Base-by-base conservation (phyloP, 1,140 invertebrate species). In the Rhagoletis zephyria region DNA sequence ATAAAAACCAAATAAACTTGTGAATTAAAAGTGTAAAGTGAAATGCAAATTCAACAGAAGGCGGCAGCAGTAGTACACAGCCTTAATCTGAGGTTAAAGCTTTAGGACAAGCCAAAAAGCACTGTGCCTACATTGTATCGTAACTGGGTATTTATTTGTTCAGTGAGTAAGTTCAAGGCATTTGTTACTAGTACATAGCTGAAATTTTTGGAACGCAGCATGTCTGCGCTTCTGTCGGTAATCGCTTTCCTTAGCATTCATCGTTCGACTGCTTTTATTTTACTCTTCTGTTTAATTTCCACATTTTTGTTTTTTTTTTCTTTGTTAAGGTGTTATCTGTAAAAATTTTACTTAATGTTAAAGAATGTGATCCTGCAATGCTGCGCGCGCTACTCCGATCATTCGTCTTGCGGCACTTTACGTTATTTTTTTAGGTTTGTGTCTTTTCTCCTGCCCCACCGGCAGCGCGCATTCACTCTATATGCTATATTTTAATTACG, bases 361-460 rank as follows among this genome's bases (percentile, higher is more conserved):
- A 56, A 81, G 74, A 45, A 74, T 81, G 74, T 81, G 74, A 81
- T 81, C 74, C 74, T 81, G 74, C 74, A 81, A 59, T 81, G 48
- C 48, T 56, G 12, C 45, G 56, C 74, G 3, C 74, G 74, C 74
- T 81, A 12, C 45, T 45, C 40, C 67, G 67, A 63, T 14, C 0
- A 4, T 7, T 63, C 40, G 4, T 67, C 19, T 3, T 6, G 64
- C 45, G 48, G 48, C 16, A 63, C 4, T 14, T 63, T 16, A 16
- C 16, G 45, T 19, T 81, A 45, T 81, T 81, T 14, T 81, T 16
- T 81, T 81, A 56, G 74, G 74, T 81, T 56, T 81, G 74, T 77
- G 74, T 81, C 74, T 81, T 81, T 81, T 81, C 16, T 56, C 74
- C 48, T 81, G 74, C 74, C n/a, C 30, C n/a, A 74, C 48, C 19